Evolutionary conservation across 2,888 invertebrate species (phyloP).

Genomic region (Dynastes hyllus): DNA sequence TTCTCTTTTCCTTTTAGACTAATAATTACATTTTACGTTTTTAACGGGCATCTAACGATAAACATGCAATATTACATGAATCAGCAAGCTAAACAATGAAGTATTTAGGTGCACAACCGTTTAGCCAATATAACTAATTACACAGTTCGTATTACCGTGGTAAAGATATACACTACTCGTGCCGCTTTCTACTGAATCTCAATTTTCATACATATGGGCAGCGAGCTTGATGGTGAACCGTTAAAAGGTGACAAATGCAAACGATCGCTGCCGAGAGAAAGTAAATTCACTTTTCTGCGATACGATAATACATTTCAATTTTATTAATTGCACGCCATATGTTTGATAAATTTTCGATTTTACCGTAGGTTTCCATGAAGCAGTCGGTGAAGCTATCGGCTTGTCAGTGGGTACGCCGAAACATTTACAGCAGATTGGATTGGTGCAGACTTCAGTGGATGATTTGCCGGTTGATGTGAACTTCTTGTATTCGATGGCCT

Average conservation of each 20-base stretch:
- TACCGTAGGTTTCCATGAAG: slow-evolving; percentile 90
- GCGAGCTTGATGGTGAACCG: background rate
- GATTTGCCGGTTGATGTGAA: slow-evolving; percentile 90
- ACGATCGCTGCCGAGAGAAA: slow-evolving; percentile 14
- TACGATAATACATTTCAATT: slow-evolving; percentile 22
- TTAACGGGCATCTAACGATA: background rate
- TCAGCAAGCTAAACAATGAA: background rate
- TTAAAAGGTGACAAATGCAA: background rate
- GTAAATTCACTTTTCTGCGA: slow-evolving; percentile 34
- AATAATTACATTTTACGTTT: background rate
- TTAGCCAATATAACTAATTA: slow-evolving; percentile 9
- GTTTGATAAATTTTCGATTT: background rate
- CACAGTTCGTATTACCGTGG: background rate
- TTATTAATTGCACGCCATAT: slow-evolving; percentile 27
- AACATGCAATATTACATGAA: background rate
- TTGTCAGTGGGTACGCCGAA: slow-evolving; percentile 89
- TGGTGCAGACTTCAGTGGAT: slow-evolving; percentile 87
- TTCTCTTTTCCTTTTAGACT: background rate
- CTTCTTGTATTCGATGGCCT: slow-evolving; percentile 86
- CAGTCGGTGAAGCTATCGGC: slow-evolving; percentile 91
- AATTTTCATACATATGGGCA: slow-evolving; percentile 15
- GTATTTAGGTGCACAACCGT: background rate
- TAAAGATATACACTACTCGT: background rate
- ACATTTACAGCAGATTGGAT: slow-evolving; percentile 88
- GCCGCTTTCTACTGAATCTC: slow-evolving; percentile 17